Conservation (phyloP, 2,888 invertebrate genomes). For the Phlogophora meticulosa region DNA sequence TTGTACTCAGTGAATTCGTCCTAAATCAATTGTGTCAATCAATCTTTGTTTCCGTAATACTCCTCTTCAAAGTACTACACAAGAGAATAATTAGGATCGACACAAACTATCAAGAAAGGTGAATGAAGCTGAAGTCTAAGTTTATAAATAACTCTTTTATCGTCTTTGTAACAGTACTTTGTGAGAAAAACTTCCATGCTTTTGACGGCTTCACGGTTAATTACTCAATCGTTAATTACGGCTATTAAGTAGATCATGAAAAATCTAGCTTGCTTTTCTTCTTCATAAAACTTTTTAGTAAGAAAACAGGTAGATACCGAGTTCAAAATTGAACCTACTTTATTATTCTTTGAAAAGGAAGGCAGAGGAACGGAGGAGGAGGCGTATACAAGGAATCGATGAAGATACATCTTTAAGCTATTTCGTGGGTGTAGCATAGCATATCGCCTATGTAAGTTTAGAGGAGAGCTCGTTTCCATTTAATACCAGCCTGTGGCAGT, state of each 20-base stretch:
- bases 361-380: too few species aligned
- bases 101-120: slow-evolving; percentile 18
- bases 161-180: background rate
- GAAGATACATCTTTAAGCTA: too few species aligned
- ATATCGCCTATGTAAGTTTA: too few species aligned
- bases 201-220: background rate
- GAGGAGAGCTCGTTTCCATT: too few species aligned
- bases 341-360: too few species aligned
- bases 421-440: too few species aligned
- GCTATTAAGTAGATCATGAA: slow-evolving; percentile 8
- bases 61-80: background rate
- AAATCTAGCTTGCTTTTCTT: background rate
- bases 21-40: too few species aligned
- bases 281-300: background rate
- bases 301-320: background rate
- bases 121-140: background rate
- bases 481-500: too few species aligned
- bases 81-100: slow-evolving; percentile 7
- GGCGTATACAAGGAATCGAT: too few species aligned
- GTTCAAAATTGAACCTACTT: too few species aligned
- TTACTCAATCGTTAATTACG: slow-evolving; percentile 23
- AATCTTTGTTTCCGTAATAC: background rate
- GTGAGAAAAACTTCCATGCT: slow-evolving; percentile 9
- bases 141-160: slow-evolving; percentile 20
- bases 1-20: too few species aligned